Conservation (phyloP, 1,140 invertebrate genomes). For the Aphaenogaster rudis region DNA sequence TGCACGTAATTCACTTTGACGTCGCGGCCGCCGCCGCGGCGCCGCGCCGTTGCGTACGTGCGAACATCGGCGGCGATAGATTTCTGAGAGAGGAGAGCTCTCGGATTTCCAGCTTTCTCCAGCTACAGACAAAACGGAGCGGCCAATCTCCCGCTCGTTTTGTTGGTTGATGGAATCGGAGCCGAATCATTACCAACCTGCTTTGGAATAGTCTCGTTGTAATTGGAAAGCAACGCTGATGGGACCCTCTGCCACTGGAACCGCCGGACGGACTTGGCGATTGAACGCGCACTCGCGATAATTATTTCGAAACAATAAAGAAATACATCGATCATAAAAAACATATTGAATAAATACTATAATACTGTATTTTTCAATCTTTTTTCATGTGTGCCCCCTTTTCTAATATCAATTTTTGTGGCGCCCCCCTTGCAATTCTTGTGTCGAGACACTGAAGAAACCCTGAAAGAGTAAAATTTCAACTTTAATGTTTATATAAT, state of each 20-base stretch:
- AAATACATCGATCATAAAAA: not conserved
- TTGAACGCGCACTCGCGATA: not conserved
- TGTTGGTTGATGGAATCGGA: constrained; percentile 27
- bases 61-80: constrained; percentile 61
- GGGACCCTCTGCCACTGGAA: not conserved
- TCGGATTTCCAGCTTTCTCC: constrained; percentile 75
- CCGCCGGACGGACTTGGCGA: not conserved
- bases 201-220: constrained; percentile 17
- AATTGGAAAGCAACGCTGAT: constrained; percentile 44
- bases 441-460: too few species aligned
- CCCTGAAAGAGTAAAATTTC: too few species aligned
- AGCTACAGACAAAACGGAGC: constrained; percentile 55
- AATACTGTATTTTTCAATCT: too few species aligned
- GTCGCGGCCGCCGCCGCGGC: not conserved
- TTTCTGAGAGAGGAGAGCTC: constrained; percentile 62
- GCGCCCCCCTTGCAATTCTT: too few species aligned
- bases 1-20: constrained; percentile 74
- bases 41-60: constrained; percentile 11
- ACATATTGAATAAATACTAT: not conserved
- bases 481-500: too few species aligned
- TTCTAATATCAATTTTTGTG: too few species aligned
- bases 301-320: not conserved
- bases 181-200: constrained; percentile 31
- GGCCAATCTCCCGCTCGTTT: constrained; percentile 2
- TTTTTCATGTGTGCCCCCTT: too few species aligned